These are phyloP conservation scores for Heteromyza rotundicornis DNA, from an alignment of 2,888 invertebrate species.

Conservation along the genomic window DNA sequence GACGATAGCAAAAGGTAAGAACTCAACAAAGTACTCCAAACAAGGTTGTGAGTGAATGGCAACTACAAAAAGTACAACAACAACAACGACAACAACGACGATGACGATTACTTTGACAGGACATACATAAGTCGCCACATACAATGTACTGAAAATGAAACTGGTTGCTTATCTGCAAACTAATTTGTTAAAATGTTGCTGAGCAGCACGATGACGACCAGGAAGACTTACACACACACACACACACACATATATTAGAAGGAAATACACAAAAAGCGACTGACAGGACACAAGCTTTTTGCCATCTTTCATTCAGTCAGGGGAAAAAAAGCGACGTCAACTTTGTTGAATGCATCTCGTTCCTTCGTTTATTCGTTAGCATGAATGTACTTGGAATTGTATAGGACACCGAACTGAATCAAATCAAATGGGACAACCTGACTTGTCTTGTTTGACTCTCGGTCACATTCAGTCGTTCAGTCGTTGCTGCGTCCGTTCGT, in stretches of 20 bases:
- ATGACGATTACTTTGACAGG: constrained; percentile 1
- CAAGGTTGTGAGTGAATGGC: too few species aligned
- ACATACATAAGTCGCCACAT: constrained; percentile 4
- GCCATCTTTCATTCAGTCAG: neutral
- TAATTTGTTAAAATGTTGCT: constrained; percentile 51
- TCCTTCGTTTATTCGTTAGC: too few species aligned
- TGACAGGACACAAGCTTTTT: neutral
- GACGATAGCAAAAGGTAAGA: neutral
- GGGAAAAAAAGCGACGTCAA: neutral
- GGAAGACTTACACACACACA: too few species aligned
- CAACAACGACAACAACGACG: neutral
- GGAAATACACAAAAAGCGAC: neutral
- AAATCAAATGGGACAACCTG: neutral
- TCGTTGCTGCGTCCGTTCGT: neutral
- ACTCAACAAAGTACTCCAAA: neutral
- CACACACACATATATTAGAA: too few species aligned
- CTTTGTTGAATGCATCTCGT: neutral
- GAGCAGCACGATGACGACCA: neutral
- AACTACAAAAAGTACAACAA: too few species aligned
- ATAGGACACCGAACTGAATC: too few species aligned
- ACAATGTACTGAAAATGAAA: neutral
- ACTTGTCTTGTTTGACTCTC: neutral
- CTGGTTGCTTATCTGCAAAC: constrained; percentile 43
- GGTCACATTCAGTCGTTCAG: neutral
- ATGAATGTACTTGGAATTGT: neutral